Evolutionary conservation across 2,113 vertebrate genomes (phyloP), one percentile per base, ranked within the genome.

Genomic region (Caranx melampygus): DNA sequence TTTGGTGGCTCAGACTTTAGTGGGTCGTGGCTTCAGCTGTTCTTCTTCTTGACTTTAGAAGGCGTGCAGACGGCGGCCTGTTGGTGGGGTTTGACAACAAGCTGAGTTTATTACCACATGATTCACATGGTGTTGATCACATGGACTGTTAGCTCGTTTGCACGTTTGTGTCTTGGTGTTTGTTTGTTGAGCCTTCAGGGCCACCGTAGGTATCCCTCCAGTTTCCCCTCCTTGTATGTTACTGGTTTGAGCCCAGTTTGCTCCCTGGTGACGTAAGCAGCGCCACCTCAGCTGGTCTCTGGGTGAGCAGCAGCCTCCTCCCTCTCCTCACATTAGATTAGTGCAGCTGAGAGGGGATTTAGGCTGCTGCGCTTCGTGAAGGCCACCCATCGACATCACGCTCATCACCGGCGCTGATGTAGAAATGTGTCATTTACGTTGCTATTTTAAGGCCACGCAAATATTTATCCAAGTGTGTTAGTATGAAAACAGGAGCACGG

Each of bases 331-430:
- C 75, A 49, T 73, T 71, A 85, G 75, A 85, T 85, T 79, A 85
- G 71, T 49, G 78, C 72, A 54, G 85, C 86, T 84, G 82, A 82
- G 78, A 81, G 86, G 82, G 86, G 86, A 84, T 87, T 84, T 87
- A 70, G 63, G 85, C 69, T 6, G 73, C 69, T 75, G 33, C 60
- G 63, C 67, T 71, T 62, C 5, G 59, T 60, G 65, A 61, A 83
- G 81, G 85, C 85, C 77, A 81, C 78, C 77, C 74, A 75, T 75
- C 45, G 85, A 84, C 85, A 42, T 81, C 78, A 49, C 2, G 72
- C 78, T 79, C 8, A 81, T 84, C 79, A 88, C 67, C 74, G 15
- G 67, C 75, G 6, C 61, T 76, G 55, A 82, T 85, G 86, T 72
- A 52, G 42, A 82, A 82, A 85, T 55, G 75, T 84, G 82, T 84